Percentiles rank a stretch among this genome's conserved stretches.
phyloP scores from a whole-genome alignment of 2,113 vertebrate species.

The Odontophorus gujanensis region DNA sequence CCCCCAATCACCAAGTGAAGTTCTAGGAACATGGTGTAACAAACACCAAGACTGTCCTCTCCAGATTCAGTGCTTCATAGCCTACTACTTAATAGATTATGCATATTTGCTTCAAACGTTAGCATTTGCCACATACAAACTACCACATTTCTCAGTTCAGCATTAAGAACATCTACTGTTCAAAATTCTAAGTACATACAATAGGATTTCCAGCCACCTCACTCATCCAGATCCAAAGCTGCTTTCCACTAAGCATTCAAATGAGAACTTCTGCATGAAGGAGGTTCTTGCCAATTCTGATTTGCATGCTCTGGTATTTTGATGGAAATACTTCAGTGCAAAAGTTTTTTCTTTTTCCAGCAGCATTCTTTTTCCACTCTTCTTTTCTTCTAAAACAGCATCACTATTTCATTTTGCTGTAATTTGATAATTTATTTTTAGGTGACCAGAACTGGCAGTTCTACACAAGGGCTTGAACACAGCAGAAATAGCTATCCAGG shows the following conservation, averaged over 20 bases:
- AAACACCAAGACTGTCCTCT: not conserved
- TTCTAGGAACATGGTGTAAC: not conserved
- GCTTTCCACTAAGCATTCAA: not conserved
- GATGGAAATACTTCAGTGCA: constrained; percentile 25
- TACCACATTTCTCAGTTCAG: not conserved
- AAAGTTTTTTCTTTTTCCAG: not conserved
- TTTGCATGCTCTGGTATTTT: constrained; percentile 22
- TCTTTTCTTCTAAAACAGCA: not conserved
- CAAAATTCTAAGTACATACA: not conserved
- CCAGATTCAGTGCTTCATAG: not conserved
- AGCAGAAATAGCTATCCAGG: not conserved
- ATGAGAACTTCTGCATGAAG: not conserved
- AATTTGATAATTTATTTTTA: constrained; percentile 48
- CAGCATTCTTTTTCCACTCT: constrained; percentile 18
- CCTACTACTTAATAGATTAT: not conserved
- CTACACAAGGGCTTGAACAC: not conserved
- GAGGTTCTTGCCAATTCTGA: constrained; percentile 35
- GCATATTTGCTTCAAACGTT: not conserved
- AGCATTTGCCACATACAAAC: not conserved
- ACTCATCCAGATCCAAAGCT: constrained; percentile 9
- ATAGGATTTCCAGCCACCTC: constrained; percentile 35
- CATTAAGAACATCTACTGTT: not conserved
- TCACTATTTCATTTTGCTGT: not conserved
- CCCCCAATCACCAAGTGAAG: not conserved
- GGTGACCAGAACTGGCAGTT: constrained; percentile 56